A percentile compares a stretch with the other conserved stretches of the same genome.
phyloP scores from a whole-genome alignment of 2,888 invertebrate genomes.

The Ochlodes sylvanus region DNA sequence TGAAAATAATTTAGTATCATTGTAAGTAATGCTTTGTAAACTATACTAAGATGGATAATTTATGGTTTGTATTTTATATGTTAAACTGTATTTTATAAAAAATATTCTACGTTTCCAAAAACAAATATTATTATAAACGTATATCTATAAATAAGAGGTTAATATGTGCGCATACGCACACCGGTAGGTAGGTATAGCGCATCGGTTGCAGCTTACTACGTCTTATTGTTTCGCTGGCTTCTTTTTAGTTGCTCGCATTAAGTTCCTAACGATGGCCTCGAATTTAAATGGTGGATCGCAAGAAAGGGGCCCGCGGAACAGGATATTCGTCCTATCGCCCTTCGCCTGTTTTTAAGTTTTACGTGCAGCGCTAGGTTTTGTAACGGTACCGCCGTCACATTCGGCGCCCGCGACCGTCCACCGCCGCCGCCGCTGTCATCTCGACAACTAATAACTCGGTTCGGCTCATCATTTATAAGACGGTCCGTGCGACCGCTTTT shows the following conservation, averaged over 20 bases:
- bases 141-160: not conserved
- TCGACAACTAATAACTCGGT: conserved; percentile 74
- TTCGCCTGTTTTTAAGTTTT: conserved; percentile 60
- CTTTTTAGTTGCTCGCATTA: conserved; percentile 36
- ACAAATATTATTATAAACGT: not conserved
- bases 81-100: not conserved
- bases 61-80: not conserved
- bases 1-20: too few species aligned
- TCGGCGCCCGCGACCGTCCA: conserved; percentile 51
- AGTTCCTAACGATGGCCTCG: conserved; percentile 57
- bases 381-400: conserved; percentile 74
- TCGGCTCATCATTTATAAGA: conserved; percentile 76
- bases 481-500: conserved; percentile 78
- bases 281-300: conserved; percentile 63
- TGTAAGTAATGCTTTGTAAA: too few species aligned
- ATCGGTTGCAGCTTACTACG: conserved; percentile 24
- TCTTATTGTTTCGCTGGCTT: conserved; percentile 35
- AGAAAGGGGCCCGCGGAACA: conserved; percentile 55
- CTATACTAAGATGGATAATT: too few species aligned
- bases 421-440: conserved; percentile 58
- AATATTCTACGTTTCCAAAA: too few species aligned
- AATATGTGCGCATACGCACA: conserved; percentile 29
- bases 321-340: conserved; percentile 69
- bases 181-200: conserved; percentile 21
- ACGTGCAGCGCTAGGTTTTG: conserved; percentile 56